phyloP scores from a whole-genome alignment of 2,797 vertebrate genomes.

The Pipistrellus pipistrellus region DNA sequence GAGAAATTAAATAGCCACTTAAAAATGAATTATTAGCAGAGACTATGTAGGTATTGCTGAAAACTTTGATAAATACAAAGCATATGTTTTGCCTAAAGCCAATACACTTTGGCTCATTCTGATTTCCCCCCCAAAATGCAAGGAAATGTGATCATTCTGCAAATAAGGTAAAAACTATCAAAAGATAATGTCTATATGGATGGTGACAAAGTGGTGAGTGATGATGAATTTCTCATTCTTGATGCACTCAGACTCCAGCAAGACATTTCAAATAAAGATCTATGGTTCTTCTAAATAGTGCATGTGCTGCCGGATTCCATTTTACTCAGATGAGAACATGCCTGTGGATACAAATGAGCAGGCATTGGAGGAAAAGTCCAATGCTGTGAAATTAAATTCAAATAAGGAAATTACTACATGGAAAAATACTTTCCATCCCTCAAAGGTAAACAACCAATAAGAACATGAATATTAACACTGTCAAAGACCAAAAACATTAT shows the following conservation, averaged over 20 bases:
- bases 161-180: constrained; percentile 19
- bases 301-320: not conserved
- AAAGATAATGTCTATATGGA: not conserved
- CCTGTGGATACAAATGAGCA: constrained; percentile 2
- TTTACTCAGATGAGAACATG: not conserved
- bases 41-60: not conserved
- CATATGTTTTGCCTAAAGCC: constrained; percentile 65
- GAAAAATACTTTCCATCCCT: not conserved
- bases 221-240: not conserved
- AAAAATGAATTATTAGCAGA: not conserved
- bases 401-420: not conserved
- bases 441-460: not conserved
- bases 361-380: not conserved
- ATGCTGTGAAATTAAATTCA: constrained; percentile 18
- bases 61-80: constrained; percentile 60
- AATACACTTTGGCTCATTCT: not conserved
- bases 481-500: not conserved
- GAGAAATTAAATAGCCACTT: not conserved
- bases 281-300: not conserved
- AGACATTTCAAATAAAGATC: constrained; percentile 48
- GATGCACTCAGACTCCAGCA: not conserved
- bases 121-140: not conserved
- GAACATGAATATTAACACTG: not conserved
- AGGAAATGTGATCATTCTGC: not conserved
- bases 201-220: not conserved